Base-by-base conservation (phyloP, 2,888 invertebrate genomes). In the Ariolimax columbianus region DNA sequence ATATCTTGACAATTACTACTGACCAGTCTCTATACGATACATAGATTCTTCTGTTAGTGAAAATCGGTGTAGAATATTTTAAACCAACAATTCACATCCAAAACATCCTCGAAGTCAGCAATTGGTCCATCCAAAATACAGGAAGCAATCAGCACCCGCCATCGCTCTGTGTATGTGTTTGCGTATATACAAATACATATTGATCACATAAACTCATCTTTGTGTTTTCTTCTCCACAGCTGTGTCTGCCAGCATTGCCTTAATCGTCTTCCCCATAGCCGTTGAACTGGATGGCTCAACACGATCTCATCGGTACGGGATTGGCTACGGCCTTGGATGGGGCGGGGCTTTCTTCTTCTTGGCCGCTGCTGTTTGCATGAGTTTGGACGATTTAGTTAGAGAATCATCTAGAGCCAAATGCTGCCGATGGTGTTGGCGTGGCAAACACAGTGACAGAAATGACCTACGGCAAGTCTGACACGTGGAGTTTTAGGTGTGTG, bases 251-350 rank as follows among this genome's bases (percentile, higher is more conserved):
- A 91, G 91, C 47, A 89, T 92, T 86, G 93, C 93, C 88, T 91
- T 93, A 89, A 89, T 92, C 51, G 91, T 93, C 36, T 94, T 93
- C 89, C 93, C 93, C n/a, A 89, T 93, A 43, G 92, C 91, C 47
- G 90, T 93, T 66, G 91, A 93, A 84, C 86, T 89, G 75, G 91
- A 91, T 86, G 85, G 83, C 30, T 89, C 86, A 72, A 89, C 91
- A 66, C 86, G 84, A 66, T 87, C 89, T 9, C 92, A 93, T 86
- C 88, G 88, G 26, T 93, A 92, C 87, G 93, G 94, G 17, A 90
- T 91, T 79, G 93, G 93, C 26, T 94, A 93, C 88, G 91, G 91
- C 51, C 90, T 93, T 17, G 93, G 93, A n/a, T 94, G 94, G 93
- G 93, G 91, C 38, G 92, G 92, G 47, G 90, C 93, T 66, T 90